These are phyloP conservation scores for Ptyas mucosa DNA, from an alignment of 2,113 vertebrate genomes.

Conservation along the genomic window DNA sequence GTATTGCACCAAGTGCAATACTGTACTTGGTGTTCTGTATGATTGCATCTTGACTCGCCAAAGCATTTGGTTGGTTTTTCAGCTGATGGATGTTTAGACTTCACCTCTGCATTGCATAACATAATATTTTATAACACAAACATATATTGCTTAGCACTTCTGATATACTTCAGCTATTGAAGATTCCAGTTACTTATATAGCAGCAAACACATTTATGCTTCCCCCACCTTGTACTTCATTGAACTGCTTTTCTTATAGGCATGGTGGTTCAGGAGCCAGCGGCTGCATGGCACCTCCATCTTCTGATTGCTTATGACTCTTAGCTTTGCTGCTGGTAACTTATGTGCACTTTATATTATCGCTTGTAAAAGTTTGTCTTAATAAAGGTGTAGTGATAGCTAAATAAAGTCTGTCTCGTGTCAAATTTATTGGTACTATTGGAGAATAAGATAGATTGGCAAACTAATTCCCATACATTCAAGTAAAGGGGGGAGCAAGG, in stretches of 20 bases:
- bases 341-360: constrained; percentile 73
- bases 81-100: background rate
- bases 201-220: background rate
- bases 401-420: background rate
- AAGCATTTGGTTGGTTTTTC: background rate
- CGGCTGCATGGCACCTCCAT: constrained; percentile 7
- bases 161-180: background rate
- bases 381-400: constrained; percentile 71
- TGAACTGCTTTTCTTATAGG: background rate
- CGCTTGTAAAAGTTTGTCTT: constrained; percentile 68
- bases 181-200: background rate
- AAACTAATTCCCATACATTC: background rate
- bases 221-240: background rate
- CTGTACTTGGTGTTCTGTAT: background rate
- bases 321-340: constrained; percentile 62
- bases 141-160: background rate
- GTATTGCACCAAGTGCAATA: no score
- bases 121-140: constrained; percentile 1
- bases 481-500: background rate
- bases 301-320: constrained; percentile 49
- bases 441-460: background rate
- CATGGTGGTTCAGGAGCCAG: background rate
- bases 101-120: background rate
- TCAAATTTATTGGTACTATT: background rate
- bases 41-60: background rate